Base-by-base conservation (phyloP, 2,888 invertebrate species). In the Andrena bicolor region DNA sequence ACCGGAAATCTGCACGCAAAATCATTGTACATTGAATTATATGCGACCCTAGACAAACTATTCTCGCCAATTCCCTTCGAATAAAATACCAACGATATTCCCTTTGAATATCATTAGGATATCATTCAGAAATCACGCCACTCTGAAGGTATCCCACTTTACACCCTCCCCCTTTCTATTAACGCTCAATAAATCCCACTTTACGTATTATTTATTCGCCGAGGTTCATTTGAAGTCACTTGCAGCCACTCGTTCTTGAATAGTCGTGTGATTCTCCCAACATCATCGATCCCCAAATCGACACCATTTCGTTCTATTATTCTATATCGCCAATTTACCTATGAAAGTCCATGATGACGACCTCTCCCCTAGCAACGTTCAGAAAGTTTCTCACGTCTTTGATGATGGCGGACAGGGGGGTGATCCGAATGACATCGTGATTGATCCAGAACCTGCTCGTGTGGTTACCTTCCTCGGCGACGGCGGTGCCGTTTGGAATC, bases 261-360 rank as follows among this genome's bases (percentile, higher is more conserved):
- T 41, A 16, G 41, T 6, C 13, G 26, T 20, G 26, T 60, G 35
- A 32, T 65, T 66, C 16, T 75, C 66, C 23, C 51, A 6, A 3
- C 61, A 28, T 75, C 51, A 75, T 75, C 51, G 51, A 75, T 66
- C 30, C 16, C 5, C 41, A 23, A 77, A 53, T 77, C 35, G 64
- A 1, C 56, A 32, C 28, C 10, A 1, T 41, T 53, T 8, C 10
- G 23, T 7, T 13, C 32, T 20, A 56, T 66, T 28, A 69, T 64
- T 41, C 3, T 5, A 26, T 53, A 53, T 28, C 23, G 26, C 16
- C 20, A 58, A 66, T 58, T 87, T 77, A 92, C 92, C 92, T 96
- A 90, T 98, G 97, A 63, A 98, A 97, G 90, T 98, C 98, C 66
- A 98, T 93, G 81, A 98, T 96, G 10, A 98, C 95, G 48, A 97